These are phyloP conservation scores for Xiphorhynchus elegans DNA, from an alignment of 2,113 vertebrate genomes.

Conservation along the genomic window DNA sequence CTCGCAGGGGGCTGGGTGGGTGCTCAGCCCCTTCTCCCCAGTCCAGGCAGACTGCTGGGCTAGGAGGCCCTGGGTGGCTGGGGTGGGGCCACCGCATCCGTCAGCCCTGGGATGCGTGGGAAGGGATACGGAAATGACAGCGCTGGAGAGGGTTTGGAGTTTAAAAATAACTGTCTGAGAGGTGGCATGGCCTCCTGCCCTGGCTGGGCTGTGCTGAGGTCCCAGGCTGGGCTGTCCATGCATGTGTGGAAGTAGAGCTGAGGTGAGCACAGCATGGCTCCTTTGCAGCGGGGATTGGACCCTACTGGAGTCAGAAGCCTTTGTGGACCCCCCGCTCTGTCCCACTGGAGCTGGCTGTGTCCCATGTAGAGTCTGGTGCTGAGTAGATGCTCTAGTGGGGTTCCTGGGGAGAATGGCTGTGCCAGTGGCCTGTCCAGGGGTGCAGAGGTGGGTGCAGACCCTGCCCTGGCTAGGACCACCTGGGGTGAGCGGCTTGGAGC, in stretches of 20 bases:
- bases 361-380: background rate
- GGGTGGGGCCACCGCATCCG: background rate
- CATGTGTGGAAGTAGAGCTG: fast-evolving
- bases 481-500: background rate
- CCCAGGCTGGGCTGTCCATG: background rate
- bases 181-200: background rate
- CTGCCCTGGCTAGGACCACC: background rate
- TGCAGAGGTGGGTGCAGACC: background rate
- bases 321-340: fast-evolving
- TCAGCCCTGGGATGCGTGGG: background rate
- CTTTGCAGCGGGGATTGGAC: background rate
- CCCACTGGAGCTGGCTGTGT: background rate
- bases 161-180: background rate
- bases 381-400: background rate
- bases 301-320: fast-evolving
- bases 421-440: background rate
- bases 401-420: background rate
- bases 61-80: background rate
- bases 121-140: background rate
- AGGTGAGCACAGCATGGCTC: background rate
- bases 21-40: background rate
- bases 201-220: background rate
- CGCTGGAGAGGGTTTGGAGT: background rate
- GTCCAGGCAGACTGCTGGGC: background rate
- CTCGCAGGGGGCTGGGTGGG: background rate